Conservation (phyloP, 2,888 invertebrate genomes). For the Phaedon cochleariae region DNA sequence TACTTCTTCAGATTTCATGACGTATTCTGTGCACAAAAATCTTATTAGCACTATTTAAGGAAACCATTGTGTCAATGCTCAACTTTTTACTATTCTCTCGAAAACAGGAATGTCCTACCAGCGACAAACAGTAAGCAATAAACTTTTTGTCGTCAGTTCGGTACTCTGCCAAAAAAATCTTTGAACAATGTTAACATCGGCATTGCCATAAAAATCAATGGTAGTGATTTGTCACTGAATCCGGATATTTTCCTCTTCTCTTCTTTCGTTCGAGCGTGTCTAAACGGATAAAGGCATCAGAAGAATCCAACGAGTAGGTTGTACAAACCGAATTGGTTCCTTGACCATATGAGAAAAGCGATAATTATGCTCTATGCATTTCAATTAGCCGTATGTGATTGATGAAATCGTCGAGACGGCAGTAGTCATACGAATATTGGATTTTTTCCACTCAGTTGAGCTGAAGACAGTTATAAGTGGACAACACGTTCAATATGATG, state of each 20-base stretch:
- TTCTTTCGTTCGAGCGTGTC: conserved; percentile 25
- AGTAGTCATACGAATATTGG: not conserved
- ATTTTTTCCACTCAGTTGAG: not conserved
- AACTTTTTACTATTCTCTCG: conserved; percentile 50
- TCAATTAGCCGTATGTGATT: conserved; percentile 30
- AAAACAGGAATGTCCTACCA: conserved; percentile 52
- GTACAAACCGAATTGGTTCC: conserved; percentile 32
- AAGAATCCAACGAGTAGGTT: conserved; percentile 33
- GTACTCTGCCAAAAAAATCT: conserved; percentile 39
- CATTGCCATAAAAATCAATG: conserved; percentile 49
- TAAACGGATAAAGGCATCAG: conserved; percentile 40
- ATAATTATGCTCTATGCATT: conserved; percentile 34
- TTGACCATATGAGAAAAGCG: conserved; percentile 31
- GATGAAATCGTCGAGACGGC: conserved; percentile 21
- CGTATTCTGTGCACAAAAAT: conserved; percentile 56
- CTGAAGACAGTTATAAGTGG: not conserved
- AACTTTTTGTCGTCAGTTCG: conserved; percentile 44
- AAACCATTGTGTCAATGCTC: conserved; percentile 56
- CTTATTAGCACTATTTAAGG: conserved; percentile 59
- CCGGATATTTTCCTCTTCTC: conserved; percentile 32
- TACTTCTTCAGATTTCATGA: conserved; percentile 56
- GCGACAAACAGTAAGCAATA: conserved; percentile 51
- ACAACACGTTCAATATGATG: not conserved
- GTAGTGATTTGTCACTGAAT: conserved; percentile 50
- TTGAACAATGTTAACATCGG: conserved; percentile 46